phyloP scores from a whole-genome alignment of 2,113 vertebrate genomes.

The Cyphomyrus plagiostoma region DNA sequence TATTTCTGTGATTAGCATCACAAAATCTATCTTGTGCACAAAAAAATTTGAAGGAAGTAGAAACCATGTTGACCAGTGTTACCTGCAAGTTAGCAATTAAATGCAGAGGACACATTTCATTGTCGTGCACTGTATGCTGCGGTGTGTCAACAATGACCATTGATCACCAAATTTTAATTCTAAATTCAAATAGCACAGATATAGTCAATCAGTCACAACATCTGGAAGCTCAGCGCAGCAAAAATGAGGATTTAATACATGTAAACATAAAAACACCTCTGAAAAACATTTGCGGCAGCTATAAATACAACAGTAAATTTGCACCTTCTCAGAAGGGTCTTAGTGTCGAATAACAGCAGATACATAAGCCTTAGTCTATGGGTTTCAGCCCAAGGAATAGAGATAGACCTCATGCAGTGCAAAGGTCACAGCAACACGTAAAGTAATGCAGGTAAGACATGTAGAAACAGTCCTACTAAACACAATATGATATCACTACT shows the following conservation, averaged over 20 bases:
- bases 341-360: background rate
- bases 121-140: no score
- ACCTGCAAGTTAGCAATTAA: no score
- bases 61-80: no score
- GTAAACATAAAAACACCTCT: background rate
- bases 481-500: background rate
- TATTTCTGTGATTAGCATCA: no score
- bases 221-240: no score
- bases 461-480: background rate
- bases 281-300: background rate
- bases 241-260: background rate
- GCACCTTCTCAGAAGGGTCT: background rate
- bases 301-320: background rate
- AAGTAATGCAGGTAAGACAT: background rate
- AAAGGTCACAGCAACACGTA: background rate
- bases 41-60: no score
- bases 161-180: no score
- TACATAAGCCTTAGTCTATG: background rate
- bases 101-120: no score
- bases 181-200: no score
- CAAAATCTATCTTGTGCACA: no score
- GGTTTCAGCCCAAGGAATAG: background rate
- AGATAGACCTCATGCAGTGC: background rate
- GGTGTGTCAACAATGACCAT: no score
- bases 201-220: no score